Evolutionary conservation across 92 coral and sea anemone species (phyloP).

Genomic region (Parazoanthus darwini): DNA sequence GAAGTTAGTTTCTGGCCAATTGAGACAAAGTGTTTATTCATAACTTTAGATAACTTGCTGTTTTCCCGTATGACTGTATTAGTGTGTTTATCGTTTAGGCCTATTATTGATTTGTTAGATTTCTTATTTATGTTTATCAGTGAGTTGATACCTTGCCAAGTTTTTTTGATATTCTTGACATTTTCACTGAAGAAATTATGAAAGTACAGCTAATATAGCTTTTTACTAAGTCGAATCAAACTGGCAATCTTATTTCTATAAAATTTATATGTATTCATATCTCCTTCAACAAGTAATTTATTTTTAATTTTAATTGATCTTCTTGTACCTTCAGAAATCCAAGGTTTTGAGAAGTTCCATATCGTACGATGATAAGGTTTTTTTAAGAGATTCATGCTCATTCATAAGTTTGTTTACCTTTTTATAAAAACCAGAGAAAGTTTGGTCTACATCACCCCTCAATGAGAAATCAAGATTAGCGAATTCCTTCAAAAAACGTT

Average conservation of each 20-base stretch:
- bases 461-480: conserved; percentile 9
- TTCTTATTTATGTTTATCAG: not conserved
- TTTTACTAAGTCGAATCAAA: conserved; percentile 17
- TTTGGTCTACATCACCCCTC: conserved; percentile 18
- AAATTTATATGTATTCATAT: conserved; percentile 1
- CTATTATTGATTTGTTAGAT: conserved; percentile 17
- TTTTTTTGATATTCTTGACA: conserved; percentile 16
- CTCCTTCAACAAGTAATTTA: conserved; percentile 20
- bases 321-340: not conserved
- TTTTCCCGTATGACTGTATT: conserved; percentile 12
- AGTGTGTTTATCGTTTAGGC: conserved; percentile 18
- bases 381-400: conserved; percentile 5
- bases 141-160: conserved; percentile 33
- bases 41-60: conserved; percentile 27
- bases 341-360: conserved; percentile 2
- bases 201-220: conserved; percentile 4
- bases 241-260: conserved; percentile 17
- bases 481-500: conserved; percentile 6
- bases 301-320: conserved; percentile 3
- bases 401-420: conserved; percentile 11
- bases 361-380: conserved; percentile 1
- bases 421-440: not conserved
- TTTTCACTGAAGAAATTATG: conserved; percentile 9
- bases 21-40: conserved; percentile 41
- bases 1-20: conserved; percentile 33